Evolutionary conservation across 2,113 vertebrate species (phyloP), one percentile per base, ranked within the genome.

Genomic region (Morone chrysops): DNA sequence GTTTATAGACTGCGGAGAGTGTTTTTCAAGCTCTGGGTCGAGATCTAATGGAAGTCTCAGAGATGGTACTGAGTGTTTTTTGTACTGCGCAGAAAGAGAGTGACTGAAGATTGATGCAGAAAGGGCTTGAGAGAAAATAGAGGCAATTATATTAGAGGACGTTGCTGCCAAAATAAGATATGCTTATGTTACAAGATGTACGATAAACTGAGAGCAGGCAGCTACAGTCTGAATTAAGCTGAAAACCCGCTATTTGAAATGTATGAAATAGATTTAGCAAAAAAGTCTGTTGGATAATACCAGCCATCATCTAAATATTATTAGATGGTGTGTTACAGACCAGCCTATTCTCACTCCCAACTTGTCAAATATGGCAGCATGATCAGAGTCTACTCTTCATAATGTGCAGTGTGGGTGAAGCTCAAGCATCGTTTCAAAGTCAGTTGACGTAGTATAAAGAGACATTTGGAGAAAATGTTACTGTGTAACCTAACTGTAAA

Each of bases 21-120:
- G 67, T 63, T 75, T 82, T 78, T 83, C 63, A 76, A 89, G 83
- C 75, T 85, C 38, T 4, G 51, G 76, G 78, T 90, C 22, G 60
- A 71, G 85, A 84, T 84, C 62, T 87, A 79, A 84, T 85, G 70
- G 84, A 86, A 72, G 72, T 75, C 74, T 84, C 68, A 18, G 69
- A 78, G 36, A 80, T 61, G 75, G 4, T 59, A 0, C 71, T 59
- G 56, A 85, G 77, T 73, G 78, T 71, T 80, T 78, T 87, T 83
- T 85, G 78, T 74, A 20, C 45, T 13, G 17, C 0, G 12, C 20
- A 53, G 70, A 75, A 61, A 53, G 53, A 86, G 48, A 76, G 48
- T 78, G 41, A 67, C 51, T 56, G 61, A 62, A 84, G 83, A 72
- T 50, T 74, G 59, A 75, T 82, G 63, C 18, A 82, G 45, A 81